These are phyloP conservation scores for Nesoenas mayeri DNA, from an alignment of 2,113 vertebrate genomes.

Conservation along the genomic window DNA sequence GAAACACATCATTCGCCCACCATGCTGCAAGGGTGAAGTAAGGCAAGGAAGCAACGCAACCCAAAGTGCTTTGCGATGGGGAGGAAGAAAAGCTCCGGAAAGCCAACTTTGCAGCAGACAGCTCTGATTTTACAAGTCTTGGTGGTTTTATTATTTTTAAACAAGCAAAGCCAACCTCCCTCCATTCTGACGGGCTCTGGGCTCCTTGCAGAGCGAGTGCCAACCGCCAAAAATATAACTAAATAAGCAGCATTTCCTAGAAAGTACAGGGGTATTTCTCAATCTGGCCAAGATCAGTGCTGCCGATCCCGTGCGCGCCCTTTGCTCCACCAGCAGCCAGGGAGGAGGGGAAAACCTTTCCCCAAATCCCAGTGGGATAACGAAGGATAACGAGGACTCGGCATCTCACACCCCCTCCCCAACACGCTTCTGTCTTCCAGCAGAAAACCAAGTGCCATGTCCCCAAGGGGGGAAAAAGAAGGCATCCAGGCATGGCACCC, in stretches of 20 bases:
- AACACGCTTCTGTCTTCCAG: background rate
- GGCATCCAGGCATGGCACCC: background rate
- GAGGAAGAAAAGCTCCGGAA: background rate
- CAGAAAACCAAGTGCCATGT: background rate
- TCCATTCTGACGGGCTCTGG: fast-evolving
- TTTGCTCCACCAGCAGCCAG: fast-evolving
- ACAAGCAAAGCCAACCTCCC: background rate
- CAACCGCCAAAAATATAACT: fast-evolving
- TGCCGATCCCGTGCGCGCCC: fast-evolving
- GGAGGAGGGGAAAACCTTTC: background rate
- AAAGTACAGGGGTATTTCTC: background rate
- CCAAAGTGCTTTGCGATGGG: fast-evolving
- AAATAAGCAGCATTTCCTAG: background rate
- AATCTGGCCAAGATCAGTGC: fast-evolving
- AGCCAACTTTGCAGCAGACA: background rate
- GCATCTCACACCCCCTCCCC: background rate
- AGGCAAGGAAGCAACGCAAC: background rate
- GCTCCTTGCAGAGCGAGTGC: fast-evolving
- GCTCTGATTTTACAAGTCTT: background rate
- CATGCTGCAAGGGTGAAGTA: background rate
- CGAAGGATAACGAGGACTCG: fast-evolving
- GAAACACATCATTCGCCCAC: fast-evolving
- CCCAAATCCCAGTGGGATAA: background rate
- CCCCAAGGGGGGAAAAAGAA: background rate
- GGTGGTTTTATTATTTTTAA: background rate